Evolutionary conservation across 2,888 invertebrate genomes (phyloP), one percentile per base, ranked within the genome.

Genomic region (Epistrophe eligans): DNA sequence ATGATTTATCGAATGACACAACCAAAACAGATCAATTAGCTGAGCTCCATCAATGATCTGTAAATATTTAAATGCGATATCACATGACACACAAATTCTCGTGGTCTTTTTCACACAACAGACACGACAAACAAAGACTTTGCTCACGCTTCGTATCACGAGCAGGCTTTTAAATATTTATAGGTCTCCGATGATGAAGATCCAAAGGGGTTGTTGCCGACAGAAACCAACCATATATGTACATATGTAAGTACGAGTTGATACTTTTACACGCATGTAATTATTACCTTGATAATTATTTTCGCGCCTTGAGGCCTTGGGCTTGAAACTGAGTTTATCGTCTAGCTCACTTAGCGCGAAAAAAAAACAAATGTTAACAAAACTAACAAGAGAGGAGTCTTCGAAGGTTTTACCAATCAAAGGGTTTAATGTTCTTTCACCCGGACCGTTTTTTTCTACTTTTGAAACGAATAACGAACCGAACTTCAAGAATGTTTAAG

Each of bases 11-110:
- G 70, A 71, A 71, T 60, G 64, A 74, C 70, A 70, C 58, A 70
- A 81, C 73, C 77, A 77, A 81, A 84, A 79, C 85, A 82, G 77
- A 77, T 72, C 85, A 85, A 85, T 85, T 85, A 82, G 85, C 64
- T 77, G 72, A 77, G 66, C 77, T 64, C 32, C 55, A 81, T 77
- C 66, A 81, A 72, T 77, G 72, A 77, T 64, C 70, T 85, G 77
- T 73, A 81, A 85, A 85, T 85, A 85, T 82, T 85, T 74, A 58
- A 74, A 60, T 62, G 64, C 73, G 62, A 67, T 55, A 82, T 85
- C 85, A 85, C 85, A 85, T 85, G 85, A 82, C 52, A 74, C 64
- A 82, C 73, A 73, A 81, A 80, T 80, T 66, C 38, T 52, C 43
- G 72, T 73, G 55, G 62, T 24, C 57, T 35, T 67, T 35, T 11